A percentile compares a stretch with the other conserved stretches of the same genome.
These are phyloP conservation scores for Enteromius fasciolatus DNA, from an alignment of 2,797 vertebrate genomes.

Conservation along the genomic window DNA sequence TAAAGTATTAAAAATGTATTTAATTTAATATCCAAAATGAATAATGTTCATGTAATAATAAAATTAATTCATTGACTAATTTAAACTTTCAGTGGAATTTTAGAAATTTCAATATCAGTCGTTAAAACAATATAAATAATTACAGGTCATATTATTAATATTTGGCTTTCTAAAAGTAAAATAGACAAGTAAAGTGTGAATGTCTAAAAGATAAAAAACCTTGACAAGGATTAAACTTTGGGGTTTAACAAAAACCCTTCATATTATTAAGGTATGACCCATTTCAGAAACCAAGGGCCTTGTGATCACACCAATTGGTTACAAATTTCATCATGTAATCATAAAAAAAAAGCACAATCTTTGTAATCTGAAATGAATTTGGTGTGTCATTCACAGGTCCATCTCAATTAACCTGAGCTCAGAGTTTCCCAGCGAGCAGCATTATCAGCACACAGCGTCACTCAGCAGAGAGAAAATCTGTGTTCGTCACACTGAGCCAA, in stretches of 20 bases:
- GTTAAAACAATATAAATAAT: background rate
- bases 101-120: too few relatives aligned
- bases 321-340: background rate
- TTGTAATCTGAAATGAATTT: background rate
- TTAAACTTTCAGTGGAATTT: background rate
- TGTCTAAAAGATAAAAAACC: background rate
- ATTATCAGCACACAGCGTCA: slow-evolving; percentile 49
- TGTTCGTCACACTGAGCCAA: slow-evolving; percentile 36
- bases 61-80: background rate
- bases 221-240: background rate
- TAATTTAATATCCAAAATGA: too few relatives aligned
- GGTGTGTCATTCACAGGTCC: background rate
- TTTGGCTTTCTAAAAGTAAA: background rate
- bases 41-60: background rate
- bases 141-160: background rate
- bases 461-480: slow-evolving; percentile 38
- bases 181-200: background rate
- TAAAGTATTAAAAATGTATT: too few relatives aligned
- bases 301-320: too few relatives aligned
- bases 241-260: background rate
- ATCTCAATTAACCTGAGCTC: slow-evolving; percentile 57
- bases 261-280: slow-evolving; percentile 17
- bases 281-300: background rate
- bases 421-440: slow-evolving; percentile 40
- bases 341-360: background rate